phyloP scores from a whole-genome alignment of 2,888 invertebrate species.

The Drosophila tanythrix region DNA sequence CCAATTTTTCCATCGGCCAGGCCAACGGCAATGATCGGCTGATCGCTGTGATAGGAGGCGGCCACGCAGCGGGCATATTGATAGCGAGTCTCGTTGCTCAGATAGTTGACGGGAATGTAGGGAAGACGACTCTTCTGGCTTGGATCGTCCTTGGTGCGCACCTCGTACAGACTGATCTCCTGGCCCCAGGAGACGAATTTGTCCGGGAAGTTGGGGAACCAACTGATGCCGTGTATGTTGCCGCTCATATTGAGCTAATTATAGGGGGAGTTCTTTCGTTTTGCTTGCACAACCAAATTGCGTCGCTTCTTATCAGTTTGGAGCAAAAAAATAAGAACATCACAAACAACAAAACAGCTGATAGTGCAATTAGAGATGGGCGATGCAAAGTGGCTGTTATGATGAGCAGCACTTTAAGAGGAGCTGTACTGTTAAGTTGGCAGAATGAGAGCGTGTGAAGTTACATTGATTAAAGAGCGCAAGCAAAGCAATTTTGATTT shows the following conservation, averaged over 20 bases:
- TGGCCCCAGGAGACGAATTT: conserved; percentile 96
- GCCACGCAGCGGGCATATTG: conserved; percentile 94
- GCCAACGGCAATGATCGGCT: conserved; percentile 94
- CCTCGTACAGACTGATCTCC: conserved; percentile 94
- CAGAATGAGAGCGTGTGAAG: not conserved
- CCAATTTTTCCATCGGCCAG: conserved; percentile 95
- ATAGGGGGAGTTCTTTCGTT: not conserved
- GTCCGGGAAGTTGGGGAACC: conserved; percentile 92
- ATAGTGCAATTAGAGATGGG: conserved; percentile 39
- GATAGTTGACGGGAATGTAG: conserved; percentile 79
- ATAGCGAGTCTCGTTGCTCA: conserved; percentile 85
- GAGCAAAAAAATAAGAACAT: conserved; percentile 19
- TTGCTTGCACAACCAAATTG: conserved; percentile 47
- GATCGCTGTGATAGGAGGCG: conserved; percentile 92
- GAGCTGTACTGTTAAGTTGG: not conserved
- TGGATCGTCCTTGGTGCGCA: conserved; percentile 82
- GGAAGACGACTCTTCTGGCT: conserved; percentile 65
- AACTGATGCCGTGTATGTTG: conserved; percentile 91
- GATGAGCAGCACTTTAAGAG: not conserved
- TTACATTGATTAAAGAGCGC: not conserved
- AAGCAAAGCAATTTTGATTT: not conserved
- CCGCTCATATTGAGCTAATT: conserved; percentile 85
- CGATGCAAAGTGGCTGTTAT: not conserved
- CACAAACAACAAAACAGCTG: conserved; percentile 51
- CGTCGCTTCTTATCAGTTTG: conserved; percentile 72